Evolutionary conservation across 2,797 vertebrate genomes (phyloP), one percentile per base, ranked within the genome.

Genomic region (Acrocephalus scirpaceus): DNA sequence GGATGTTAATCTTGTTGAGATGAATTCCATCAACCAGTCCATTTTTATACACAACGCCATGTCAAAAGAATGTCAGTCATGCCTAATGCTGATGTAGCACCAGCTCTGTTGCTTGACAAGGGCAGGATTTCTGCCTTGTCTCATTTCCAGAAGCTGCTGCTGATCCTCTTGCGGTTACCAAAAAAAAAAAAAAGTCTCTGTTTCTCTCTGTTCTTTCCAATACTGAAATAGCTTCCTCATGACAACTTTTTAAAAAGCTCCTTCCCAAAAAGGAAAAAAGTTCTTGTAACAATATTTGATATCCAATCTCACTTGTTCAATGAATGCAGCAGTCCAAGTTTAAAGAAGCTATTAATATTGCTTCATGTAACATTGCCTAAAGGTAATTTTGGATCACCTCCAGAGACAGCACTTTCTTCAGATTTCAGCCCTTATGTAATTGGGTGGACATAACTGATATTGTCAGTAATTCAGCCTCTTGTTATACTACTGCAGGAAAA

Each of bases 171-270:
- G 84, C 54, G 80, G 72, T 84, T 76, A 25, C 62, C 25, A 58
- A 45, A 58, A 45, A 72, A 72, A 57, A 44, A 45, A 81, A 38
- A 34, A 17, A 8, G 58, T 21, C 3, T 61, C 62, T 40, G 36
- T 79, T 89, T 79, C 82, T 81, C 66, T 87, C 74, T 91, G 85
- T 92, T 95, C 89, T 92, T 96, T 93, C 89, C 91, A 83, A 88
- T 91, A 74, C 78, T 54, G 54, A 96, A 92, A 91, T 77, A 94
- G 82, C 27, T 92, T 85, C 70, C 72, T 88, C 10, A 4, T 91
- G 91, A 86, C 78, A 91, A 56, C 29, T n/a, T 72, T 87, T 85
- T 38, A 45, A 89, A 89, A 92, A 87, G 45, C 34, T 92, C 38
- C 20, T 94, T 93, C 50, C 47, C 57, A 26, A 64, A 92, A 87